These are phyloP conservation scores for Drosophila rhopaloa DNA, from an alignment of 1,140 invertebrate genomes.

Conservation along the genomic window DNA sequence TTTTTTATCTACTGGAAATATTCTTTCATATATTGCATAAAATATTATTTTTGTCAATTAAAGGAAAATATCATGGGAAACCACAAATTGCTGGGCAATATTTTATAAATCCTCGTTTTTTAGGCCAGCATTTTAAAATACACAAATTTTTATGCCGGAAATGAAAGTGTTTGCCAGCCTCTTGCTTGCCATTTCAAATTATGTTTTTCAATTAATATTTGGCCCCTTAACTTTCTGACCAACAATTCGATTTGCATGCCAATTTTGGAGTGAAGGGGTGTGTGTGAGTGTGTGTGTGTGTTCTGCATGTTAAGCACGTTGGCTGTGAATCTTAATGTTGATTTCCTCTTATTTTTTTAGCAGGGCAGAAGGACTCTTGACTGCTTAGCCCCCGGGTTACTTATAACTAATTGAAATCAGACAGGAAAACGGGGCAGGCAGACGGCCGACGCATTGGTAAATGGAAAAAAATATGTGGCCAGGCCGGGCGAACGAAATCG, in stretches of 20 bases:
- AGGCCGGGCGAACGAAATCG: conserved; percentile 26
- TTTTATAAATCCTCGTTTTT: conserved; percentile 8
- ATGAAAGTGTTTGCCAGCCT: conserved; percentile 16
- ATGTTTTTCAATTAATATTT: conserved; percentile 47
- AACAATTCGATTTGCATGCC: conserved; percentile 42
- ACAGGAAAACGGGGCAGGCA: not conserved
- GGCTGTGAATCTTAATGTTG: conserved; percentile 6
- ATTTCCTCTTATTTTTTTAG: not conserved
- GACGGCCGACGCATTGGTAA: conserved; percentile 13
- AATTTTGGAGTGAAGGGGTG: not conserved
- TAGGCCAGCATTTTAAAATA: conserved; percentile 6
- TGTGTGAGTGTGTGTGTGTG: not conserved
- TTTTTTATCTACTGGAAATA: too few relatives aligned
- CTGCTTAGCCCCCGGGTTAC: conserved; percentile 70
- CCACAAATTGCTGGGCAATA: conserved; percentile 3
- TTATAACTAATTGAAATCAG: conserved; percentile 78
- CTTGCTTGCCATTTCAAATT: conserved; percentile 14
- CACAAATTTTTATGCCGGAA: conserved; percentile 13
- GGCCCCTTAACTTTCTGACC: not conserved
- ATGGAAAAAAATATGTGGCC: conserved; percentile 38
- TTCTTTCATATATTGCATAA: too few relatives aligned
- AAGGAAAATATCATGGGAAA: conserved; percentile 2
- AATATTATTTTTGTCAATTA: not conserved
- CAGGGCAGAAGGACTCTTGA: conserved; percentile 14
- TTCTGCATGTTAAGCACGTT: too few relatives aligned